Evolutionary conservation across 2,888 invertebrate genomes (phyloP).

Genomic region (Volucella inflata): DNA sequence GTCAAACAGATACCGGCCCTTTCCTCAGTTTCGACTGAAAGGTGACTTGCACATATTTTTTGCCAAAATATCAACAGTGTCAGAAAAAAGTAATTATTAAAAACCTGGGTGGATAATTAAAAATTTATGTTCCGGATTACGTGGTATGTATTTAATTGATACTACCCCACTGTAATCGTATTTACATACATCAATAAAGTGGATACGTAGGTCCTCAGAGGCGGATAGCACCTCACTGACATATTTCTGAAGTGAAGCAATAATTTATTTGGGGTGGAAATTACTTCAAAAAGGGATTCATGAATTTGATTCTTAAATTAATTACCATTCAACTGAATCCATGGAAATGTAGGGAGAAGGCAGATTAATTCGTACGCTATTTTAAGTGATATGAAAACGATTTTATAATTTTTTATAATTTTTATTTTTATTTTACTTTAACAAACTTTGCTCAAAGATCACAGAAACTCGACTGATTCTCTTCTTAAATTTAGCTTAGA

Average conservation of each 20-base stretch:
- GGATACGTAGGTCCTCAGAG: background rate
- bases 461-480: too few relatives aligned
- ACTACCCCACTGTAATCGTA: conserved; percentile 20
- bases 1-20: too few relatives aligned
- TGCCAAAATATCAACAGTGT: background rate
- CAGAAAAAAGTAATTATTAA: conserved; percentile 41
- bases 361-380: conserved; percentile 24
- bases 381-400: conserved; percentile 12
- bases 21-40: too few relatives aligned
- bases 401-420: too few relatives aligned
- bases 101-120: conserved; percentile 35
- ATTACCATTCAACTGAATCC: conserved; percentile 36
- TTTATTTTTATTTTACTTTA: too few relatives aligned
- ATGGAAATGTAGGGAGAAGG: conserved; percentile 17
- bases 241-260: conserved; percentile 8
- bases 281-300: conserved; percentile 33
- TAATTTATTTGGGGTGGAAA: conserved; percentile 37
- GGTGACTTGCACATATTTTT: too few relatives aligned
- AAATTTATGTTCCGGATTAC: conserved; percentile 30
- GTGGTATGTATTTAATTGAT: conserved; percentile 36
- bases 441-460: too few relatives aligned
- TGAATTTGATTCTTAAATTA: conserved; percentile 33
- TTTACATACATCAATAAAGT: background rate
- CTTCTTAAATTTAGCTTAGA: too few relatives aligned
- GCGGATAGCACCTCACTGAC: background rate